Percentiles rank a stretch among this genome's conserved stretches.
Conservation (phyloP, 2,113 vertebrate species). For the Bucco capensis region DNA sequence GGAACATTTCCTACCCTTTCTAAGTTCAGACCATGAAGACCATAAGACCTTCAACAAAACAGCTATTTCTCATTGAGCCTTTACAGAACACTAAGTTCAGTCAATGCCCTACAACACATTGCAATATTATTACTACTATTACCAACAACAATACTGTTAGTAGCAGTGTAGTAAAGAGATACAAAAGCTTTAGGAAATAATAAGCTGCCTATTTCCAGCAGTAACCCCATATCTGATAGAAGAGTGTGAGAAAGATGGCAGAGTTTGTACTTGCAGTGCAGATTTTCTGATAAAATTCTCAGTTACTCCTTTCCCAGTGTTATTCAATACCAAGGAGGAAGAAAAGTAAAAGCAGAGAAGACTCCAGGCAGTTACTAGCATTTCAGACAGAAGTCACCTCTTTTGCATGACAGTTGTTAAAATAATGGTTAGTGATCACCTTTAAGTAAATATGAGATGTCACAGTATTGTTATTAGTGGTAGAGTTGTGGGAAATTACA, state of each 20-base stretch:
- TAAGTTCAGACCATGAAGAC: background rate
- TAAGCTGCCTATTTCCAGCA: background rate
- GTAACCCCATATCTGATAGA: background rate
- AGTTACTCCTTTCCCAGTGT: background rate
- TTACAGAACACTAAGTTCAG: background rate
- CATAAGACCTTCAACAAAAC: background rate
- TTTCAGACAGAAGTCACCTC: background rate
- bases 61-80: background rate
- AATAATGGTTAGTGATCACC: background rate
- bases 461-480: background rate
- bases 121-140: background rate
- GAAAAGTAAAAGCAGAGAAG: background rate
- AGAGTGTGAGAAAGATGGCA: background rate
- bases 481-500: background rate
- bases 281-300: background rate
- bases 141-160: background rate
- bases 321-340: background rate
- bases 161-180: background rate
- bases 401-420: background rate
- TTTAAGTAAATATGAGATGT: background rate
- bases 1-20: background rate
- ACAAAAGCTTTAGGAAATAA: background rate
- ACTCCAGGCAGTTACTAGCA: background rate
- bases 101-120: background rate
- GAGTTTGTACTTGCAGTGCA: background rate